Percentiles rank a stretch among this genome's conserved stretches.
phyloP scores from a whole-genome alignment of 2,797 vertebrate species.

The Pyrrhura leucotis region DNA sequence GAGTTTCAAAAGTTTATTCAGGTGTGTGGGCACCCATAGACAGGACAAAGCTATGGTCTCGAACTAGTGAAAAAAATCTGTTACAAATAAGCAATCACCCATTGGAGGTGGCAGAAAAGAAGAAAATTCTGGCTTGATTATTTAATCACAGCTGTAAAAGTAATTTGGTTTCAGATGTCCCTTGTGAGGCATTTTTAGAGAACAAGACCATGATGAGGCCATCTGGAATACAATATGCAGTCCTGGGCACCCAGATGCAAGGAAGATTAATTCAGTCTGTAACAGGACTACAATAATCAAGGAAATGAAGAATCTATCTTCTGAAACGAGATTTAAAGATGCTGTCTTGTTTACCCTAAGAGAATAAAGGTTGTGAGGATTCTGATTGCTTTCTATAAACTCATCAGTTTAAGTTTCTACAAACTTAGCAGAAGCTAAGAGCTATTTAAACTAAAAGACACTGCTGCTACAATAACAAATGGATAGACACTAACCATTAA shows the following conservation, averaged over 20 bases:
- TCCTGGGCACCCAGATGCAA: neutral
- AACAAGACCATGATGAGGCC: constrained; percentile 28
- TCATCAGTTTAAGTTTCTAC: neutral
- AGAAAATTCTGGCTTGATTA: constrained; percentile 27
- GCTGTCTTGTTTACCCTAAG: neutral
- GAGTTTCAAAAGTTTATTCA: neutral
- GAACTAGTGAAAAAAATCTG: neutral
- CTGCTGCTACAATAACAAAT: neutral
- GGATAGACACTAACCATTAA: neutral
- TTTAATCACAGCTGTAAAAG: constrained; percentile 11
- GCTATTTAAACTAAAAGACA: constrained; percentile 6
- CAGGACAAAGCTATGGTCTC: neutral
- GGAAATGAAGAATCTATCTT: constrained; percentile 43
- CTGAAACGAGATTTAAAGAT: constrained; percentile 40
- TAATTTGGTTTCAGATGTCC: constrained; percentile 20
- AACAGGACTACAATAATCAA: constrained; percentile 35
- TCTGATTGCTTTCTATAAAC: constrained; percentile 2
- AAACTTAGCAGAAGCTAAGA: neutral
- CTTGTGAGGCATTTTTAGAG: constrained; percentile 35
- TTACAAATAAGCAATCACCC: neutral
- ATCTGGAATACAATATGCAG: constrained; percentile 56
- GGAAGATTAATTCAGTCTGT: constrained; percentile 24
- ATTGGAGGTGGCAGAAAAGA: neutral
- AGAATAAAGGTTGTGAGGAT: neutral
- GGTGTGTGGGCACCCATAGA: neutral